A percentile compares a stretch with the other conserved stretches of the same genome.
phyloP scores from a whole-genome alignment of 2,888 invertebrate species.

The Pristionchus arcanus region DNA sequence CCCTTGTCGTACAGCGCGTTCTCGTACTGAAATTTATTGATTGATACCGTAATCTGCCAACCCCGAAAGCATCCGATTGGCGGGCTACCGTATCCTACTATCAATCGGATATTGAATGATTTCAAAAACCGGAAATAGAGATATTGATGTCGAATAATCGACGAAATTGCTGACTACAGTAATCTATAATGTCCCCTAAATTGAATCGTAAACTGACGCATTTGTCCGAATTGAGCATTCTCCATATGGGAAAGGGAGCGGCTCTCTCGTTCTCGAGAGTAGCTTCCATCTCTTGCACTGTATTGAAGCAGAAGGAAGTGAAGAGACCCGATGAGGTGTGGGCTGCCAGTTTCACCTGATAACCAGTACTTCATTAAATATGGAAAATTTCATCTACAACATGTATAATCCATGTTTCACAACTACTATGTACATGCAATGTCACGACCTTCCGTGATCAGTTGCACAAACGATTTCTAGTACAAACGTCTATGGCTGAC shows the following conservation, averaged over 20 bases:
- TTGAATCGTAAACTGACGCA: not conserved
- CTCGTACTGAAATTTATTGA: constrained; percentile 32
- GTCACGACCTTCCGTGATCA: no score
- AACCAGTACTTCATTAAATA: no score
- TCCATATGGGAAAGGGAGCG: constrained; percentile 46
- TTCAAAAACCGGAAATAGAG: no score
- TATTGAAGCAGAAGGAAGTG: constrained; percentile 89
- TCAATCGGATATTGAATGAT: no score
- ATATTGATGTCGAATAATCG: no score
- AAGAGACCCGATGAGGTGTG: constrained; percentile 97
- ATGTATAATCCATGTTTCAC: no score
- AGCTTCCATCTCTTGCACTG: constrained; percentile 59
- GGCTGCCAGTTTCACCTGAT: constrained; percentile 93
- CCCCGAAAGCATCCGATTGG: not conserved
- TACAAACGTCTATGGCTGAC: no score
- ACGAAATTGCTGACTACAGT: not conserved
- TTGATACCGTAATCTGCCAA: constrained; percentile 4
- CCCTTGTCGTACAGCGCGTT: constrained; percentile 36
- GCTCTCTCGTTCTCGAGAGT: not conserved
- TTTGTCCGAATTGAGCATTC: constrained; percentile 51
- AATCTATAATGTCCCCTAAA: not conserved
- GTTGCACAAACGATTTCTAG: no score
- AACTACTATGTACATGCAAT: no score
- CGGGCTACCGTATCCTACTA: no score
- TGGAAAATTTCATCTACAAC: no score